Evolutionary conservation across 2,888 invertebrate species (phyloP), one percentile per base, ranked within the genome.

Genomic region (Neocrepidodera transversa): DNA sequence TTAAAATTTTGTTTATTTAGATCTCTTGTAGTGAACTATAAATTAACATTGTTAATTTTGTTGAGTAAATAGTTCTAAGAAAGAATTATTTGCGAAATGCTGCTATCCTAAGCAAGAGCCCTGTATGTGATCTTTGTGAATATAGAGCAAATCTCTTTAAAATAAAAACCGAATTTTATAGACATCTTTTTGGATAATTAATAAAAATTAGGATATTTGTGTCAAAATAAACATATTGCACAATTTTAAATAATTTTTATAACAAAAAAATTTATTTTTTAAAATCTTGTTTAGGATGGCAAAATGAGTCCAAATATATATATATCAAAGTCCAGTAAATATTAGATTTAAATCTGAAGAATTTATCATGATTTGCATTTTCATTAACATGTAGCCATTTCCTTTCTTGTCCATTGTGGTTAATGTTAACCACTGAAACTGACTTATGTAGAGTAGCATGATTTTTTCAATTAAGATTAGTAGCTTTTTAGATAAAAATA

Each of bases 361-460:
- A 43, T 50, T 50, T n/a, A 3, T 38, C 38, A 20, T 36, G 11
- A 47, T 43, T 51, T 20, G 51, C 51, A 54, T 50, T 20, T 50
- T 49, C 23, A 45, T 26, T 45, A 50, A 14, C 52, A 52, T 30
- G 23, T 50, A 49, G 10, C 16, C 20, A 11, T 50, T 72, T 74
- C 74, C 73, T 74, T 72, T 70, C n/a, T n/a, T n/a, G n/a, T n/a
- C 68, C 69, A 66, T 68, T 74, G 74, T 75, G 74, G 73, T 73
- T 67, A 67, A 63, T 35, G 57, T 35, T 59, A 64, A 59, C 51
- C 54, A 54, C 49, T 50, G 54, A 61, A 57, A 30, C 47, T 48
- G 32, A 56, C 64, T 61, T 62, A 47, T 52, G 52, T 58, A 58
- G 13, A 14, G 32, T 32, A 32, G 32, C 13, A n/a, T 8, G 32